Evolutionary conservation across 2,888 invertebrate species (phyloP), one percentile per base, ranked within the genome.

Genomic region (Holacanthella duospinosa): DNA sequence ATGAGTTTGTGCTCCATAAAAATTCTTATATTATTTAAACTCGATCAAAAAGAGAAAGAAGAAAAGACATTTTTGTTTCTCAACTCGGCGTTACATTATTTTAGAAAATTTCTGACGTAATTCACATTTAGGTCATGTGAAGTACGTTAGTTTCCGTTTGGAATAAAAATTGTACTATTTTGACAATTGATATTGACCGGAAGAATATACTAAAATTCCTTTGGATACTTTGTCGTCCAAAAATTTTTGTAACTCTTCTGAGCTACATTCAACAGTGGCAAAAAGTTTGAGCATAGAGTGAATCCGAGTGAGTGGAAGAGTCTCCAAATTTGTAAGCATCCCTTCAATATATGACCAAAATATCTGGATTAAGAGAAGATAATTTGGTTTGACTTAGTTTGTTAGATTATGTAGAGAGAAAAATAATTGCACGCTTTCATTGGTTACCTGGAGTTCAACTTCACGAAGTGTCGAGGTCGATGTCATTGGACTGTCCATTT

Each of bases 291-390:
- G 78, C 93, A 95, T 95, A 76, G 93, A 91, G 78, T 94, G 93
- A 73, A 96, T 95, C 61, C 94, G 81, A 72, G 95, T 94, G 68
- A 95, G 79, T 0, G 93, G 89, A 75, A 95, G 81, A 0, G 89
- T 89, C 74, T 94, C 93, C 68, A 96, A 80, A 80, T 96, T 96
- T 16, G 93, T 93, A 63, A 96, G 79, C 96, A 96, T 96, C 24
- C 94, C 95, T 55, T 93, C 89, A 73, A 96, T 93, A 75, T 95
- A 96, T 0, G 93, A 91, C 96, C 96, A 96, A 77, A 94, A 93
- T 55, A 86, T 84, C 83, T 84, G 75, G 44, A 61, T 16, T 36
- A n/a, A n/a, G n/a, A n/a, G n/a, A n/a, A n/a, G n/a, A n/a, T n/a
- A n/a, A n/a, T n/a, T n/a, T n/a, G n/a, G n/a, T n/a, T n/a, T n/a